These are phyloP conservation scores for Phaetusa simplex DNA, from an alignment of 2,113 vertebrate species.

Conservation along the genomic window DNA sequence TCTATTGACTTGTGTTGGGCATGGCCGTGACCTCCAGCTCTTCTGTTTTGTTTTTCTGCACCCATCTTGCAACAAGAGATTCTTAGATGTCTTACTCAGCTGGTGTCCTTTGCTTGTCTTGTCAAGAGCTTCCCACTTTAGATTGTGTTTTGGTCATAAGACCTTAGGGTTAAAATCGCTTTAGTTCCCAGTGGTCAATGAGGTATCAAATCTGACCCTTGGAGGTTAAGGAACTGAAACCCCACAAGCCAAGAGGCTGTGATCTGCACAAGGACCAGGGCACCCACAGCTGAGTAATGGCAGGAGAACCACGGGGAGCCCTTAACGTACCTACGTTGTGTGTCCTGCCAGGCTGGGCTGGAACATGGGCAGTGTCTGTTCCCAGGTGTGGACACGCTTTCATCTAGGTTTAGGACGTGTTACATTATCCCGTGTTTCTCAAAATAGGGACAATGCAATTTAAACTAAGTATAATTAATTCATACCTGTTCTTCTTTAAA, in stretches of 20 bases:
- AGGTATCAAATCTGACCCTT: neutral
- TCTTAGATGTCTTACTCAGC: neutral
- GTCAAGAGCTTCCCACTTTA: neutral
- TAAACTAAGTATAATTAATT: neutral
- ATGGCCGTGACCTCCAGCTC: neutral
- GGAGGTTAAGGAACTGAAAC: neutral
- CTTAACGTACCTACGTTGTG: neutral
- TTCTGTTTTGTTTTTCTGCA: neutral
- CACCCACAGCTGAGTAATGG: neutral
- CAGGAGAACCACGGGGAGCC: neutral
- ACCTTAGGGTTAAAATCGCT: neutral
- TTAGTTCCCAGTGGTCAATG: neutral
- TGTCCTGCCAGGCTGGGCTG: neutral
- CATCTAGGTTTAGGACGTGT: neutral
- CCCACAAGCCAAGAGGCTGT: neutral
- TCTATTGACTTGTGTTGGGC: neutral
- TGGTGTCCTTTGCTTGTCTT: neutral
- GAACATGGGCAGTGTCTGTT: neutral
- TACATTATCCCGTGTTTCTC: neutral
- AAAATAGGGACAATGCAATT: neutral
- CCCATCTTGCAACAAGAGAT: neutral
- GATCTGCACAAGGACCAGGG: neutral
- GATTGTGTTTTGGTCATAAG: neutral
- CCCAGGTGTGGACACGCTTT: neutral
- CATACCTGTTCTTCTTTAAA: neutral